phyloP scores from a whole-genome alignment of 2,113 vertebrate species.

The Bagarius yarrelli region DNA sequence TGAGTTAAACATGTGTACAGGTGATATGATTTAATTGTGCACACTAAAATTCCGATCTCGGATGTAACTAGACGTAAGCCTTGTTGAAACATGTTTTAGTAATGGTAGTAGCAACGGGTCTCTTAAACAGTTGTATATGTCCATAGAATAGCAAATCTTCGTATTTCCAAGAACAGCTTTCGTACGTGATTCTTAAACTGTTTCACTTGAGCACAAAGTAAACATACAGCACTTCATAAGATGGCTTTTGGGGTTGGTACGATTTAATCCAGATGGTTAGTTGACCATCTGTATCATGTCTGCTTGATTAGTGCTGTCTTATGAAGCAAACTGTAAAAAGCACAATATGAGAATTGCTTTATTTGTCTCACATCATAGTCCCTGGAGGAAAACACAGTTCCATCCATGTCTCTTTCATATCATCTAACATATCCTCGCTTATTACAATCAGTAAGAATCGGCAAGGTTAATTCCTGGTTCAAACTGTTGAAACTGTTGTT shows the following conservation, averaged over 20 bases:
- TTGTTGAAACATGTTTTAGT: background rate
- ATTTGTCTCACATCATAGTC: constrained; percentile 1
- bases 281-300: constrained; percentile 34
- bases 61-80: background rate
- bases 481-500: background rate
- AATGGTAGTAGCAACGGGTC: background rate
- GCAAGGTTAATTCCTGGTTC: background rate
- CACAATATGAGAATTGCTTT: constrained; percentile 2
- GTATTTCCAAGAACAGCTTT: background rate
- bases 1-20: background rate
- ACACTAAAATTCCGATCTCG: background rate
- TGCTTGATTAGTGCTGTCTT: constrained; percentile 28
- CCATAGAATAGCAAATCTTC: background rate
- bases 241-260: constrained; percentile 8
- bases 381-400: constrained; percentile 30
- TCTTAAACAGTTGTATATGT: too few species aligned
- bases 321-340: constrained; percentile 8
- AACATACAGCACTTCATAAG: background rate
- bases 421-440: constrained; percentile 18
- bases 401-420: constrained; percentile 5
- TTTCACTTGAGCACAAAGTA: background rate
- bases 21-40: background rate
- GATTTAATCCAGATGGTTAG: constrained; percentile 30
- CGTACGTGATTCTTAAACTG: background rate
- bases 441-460: background rate